Conservation (phyloP, 23 tunicate species). For the Styela plicata region DNA sequence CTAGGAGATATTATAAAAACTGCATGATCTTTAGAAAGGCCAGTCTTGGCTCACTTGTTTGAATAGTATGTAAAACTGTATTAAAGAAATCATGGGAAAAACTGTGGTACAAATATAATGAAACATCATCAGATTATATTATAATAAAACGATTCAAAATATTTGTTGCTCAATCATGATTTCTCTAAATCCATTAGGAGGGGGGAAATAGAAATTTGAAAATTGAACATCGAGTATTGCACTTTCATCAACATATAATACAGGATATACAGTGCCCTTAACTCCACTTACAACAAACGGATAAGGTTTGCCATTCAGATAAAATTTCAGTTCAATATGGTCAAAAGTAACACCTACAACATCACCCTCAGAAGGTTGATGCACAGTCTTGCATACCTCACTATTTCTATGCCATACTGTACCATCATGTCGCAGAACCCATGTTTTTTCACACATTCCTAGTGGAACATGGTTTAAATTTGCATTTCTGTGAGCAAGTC, state of each 20-base stretch:
- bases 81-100: no score
- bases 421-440: constrained; percentile 92
- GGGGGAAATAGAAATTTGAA: constrained; percentile 51
- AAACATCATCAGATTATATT: no score
- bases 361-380: constrained; percentile 69
- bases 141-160: constrained; percentile 48
- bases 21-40: no score
- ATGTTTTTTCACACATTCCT: constrained; percentile 63
- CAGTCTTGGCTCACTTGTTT: no score
- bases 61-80: no score
- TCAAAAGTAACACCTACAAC: constrained; percentile 88
- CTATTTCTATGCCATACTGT: constrained; percentile 63
- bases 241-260: constrained; percentile 90
- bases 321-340: constrained; percentile 89
- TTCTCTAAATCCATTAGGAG: constrained; percentile 80
- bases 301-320: constrained; percentile 70
- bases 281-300: constrained; percentile 75
- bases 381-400: constrained; percentile 43
- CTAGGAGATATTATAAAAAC: no score
- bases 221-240: constrained; percentile 90
- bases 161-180: constrained; percentile 83
- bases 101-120: no score
- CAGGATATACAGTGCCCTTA: constrained; percentile 78
- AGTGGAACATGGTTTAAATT: constrained; percentile 70
- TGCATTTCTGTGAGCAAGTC: constrained; percentile 55